Percentiles rank a stretch among this genome's conserved stretches.
phyloP scores from a whole-genome alignment of 2,113 vertebrate species.

The Hypanus sabinus region DNA sequence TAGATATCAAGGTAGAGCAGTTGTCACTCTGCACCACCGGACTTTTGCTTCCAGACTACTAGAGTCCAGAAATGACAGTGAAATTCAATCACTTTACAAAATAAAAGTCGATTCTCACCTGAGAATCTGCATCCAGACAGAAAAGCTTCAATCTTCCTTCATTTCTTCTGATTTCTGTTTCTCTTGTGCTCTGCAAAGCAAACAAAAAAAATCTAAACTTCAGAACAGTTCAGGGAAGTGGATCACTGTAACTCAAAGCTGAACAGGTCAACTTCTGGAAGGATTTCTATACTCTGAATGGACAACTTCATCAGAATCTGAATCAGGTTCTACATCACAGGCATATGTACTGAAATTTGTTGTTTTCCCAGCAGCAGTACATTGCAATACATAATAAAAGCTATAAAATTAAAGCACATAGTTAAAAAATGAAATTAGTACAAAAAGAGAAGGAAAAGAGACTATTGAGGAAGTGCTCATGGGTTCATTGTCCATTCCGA shows the following conservation, averaged over 20 bases:
- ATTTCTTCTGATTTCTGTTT: slow-evolving; percentile 82
- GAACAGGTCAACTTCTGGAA: too few species aligned
- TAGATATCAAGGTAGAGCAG: neutral
- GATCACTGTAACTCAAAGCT: neutral
- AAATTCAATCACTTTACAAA: neutral
- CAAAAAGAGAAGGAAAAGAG: too few species aligned
- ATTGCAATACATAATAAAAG: too few species aligned
- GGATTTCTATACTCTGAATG: too few species aligned
- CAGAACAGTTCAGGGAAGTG: neutral
- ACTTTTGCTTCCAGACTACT: neutral
- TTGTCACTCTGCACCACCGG: neutral
- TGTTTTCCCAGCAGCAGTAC: too few species aligned
- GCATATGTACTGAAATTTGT: too few species aligned
- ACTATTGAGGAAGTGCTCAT: too few species aligned
- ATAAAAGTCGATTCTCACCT: slow-evolving; percentile 59
- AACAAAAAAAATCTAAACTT: slow-evolving; percentile 21
- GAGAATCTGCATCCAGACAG: slow-evolving; percentile 87
- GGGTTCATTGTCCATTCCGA: too few species aligned
- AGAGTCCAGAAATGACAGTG: neutral
- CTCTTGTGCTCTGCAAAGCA: slow-evolving; percentile 72
- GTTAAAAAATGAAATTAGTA: too few species aligned
- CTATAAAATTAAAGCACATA: too few species aligned
- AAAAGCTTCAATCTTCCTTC: slow-evolving; percentile 91
- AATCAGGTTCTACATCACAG: too few species aligned
- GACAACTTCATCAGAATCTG: too few species aligned